phyloP scores from a whole-genome alignment of 2,888 invertebrate species.

The Gisinianus flammeolus region DNA sequence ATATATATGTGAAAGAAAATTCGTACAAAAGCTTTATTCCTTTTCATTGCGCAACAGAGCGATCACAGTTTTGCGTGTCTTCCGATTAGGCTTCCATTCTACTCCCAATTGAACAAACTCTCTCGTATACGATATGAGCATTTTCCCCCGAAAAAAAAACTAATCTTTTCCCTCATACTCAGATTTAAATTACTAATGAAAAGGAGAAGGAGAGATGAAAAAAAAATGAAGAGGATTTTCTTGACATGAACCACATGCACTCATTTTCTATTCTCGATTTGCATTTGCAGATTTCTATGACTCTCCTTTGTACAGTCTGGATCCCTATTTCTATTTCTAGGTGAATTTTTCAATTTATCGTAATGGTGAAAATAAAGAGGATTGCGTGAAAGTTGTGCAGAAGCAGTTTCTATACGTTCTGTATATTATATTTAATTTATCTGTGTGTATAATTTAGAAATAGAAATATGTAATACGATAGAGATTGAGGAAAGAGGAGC shows the following conservation, averaged over 20 bases:
- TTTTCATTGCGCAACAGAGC: too few species aligned
- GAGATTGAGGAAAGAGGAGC: neutral
- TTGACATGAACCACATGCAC: neutral
- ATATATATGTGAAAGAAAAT: too few species aligned
- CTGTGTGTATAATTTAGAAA: neutral
- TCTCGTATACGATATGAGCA: too few species aligned
- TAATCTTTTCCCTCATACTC: too few species aligned
- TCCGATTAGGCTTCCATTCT: too few species aligned
- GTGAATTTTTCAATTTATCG: conserved; percentile 7
- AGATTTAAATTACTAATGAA: neutral
- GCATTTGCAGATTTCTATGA: neutral
- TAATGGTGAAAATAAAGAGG: conserved; percentile 13
- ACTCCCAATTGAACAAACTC: too few species aligned
- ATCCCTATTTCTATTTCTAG: too few species aligned
- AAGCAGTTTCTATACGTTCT: neutral
- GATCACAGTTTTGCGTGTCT: too few species aligned
- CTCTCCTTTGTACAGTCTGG: too few species aligned
- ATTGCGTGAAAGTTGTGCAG: conserved; percentile 18
- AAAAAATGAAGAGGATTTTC: neutral
- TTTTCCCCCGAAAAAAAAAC: too few species aligned
- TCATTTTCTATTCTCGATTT: neutral
- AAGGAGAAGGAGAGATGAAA: neutral
- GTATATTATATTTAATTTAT: too few species aligned
- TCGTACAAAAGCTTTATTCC: too few species aligned
- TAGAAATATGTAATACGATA: neutral